Base-by-base conservation (phyloP, 2,797 vertebrate genomes). In the Antennarius maculatus region DNA sequence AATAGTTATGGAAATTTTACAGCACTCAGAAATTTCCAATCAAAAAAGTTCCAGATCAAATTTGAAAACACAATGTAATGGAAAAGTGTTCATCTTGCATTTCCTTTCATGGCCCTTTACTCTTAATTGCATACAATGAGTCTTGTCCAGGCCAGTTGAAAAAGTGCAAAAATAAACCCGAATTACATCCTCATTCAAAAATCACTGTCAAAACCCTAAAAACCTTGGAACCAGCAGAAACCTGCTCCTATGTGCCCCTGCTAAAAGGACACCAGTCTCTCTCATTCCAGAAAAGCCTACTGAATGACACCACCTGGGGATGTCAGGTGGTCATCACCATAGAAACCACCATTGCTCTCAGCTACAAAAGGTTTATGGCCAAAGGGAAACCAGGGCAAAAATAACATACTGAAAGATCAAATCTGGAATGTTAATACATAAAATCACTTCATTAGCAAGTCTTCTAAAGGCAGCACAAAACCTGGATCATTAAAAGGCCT, bases 211-310 rank as follows among this genome's bases (percentile, higher is more conserved):
- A 50, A 43, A 66, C 31, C 60, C 59, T 51, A 5, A 41, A 45
- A 73, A 53, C 1, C 42, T 66, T 66, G 42, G 57, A 76, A 74
- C 37, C 56, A 71, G 55, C 55, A 63, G 71, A 78, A 79, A 83
- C 58, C 27, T 51, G 34, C 29, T 0, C 54, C 78, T 45, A 27
- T 62, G 71, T 1, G 2, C 18, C 45, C 5, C 12, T 54, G 67
- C 70, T 65, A 80, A 89, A 86, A 79, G 69, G 80, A 66, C 73
- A 53, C 27, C 54, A 18, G 81, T 74, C 77, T 78, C 66, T 85
- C 76, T 69, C 79, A 67, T 93, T 94, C 93, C 90, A 94, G 91
- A 94, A 93, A 82, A 79, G 73, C 72, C 85, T 57, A 79, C 85
- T 92, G 90, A 91, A 88, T 83, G 87, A 89, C 89, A 90, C 87